Percentiles rank a stretch among this genome's conserved stretches.
Conservation (phyloP, 2,888 invertebrate genomes). For the Pecten maximus region DNA sequence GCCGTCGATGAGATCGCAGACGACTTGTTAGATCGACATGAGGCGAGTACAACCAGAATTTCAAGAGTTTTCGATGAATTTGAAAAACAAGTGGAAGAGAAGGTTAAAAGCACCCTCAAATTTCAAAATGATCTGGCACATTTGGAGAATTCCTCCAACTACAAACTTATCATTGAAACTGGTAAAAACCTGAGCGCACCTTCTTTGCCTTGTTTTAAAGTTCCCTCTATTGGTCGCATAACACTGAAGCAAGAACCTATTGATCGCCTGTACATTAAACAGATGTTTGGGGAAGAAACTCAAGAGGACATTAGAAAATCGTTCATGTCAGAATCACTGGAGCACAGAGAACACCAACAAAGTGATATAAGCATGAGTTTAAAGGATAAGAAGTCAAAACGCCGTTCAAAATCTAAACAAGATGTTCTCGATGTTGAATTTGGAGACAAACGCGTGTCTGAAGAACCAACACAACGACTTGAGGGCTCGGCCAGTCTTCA, state of each 20-base stretch:
- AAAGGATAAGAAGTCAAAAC: not conserved
- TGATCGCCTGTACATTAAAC: not conserved
- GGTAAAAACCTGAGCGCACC: not conserved
- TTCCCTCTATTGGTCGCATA: not conserved
- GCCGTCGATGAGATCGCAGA: conserved; percentile 1
- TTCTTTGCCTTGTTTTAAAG: not conserved
- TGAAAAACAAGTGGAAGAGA: conserved; percentile 15
- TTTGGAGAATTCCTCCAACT: not conserved
- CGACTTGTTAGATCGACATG: not conserved
- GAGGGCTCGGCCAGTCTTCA: not conserved
- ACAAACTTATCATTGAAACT: not conserved
- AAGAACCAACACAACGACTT: not conserved
- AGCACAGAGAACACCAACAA: not conserved
- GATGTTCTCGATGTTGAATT: not conserved
- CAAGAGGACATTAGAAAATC: not conserved
- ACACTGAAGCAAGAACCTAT: not conserved
- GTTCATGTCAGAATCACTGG: not conserved
- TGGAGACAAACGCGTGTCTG: not conserved
- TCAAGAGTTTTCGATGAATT: not conserved
- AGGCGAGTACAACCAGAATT: not conserved
- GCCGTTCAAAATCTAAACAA: not conserved
- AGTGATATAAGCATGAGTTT: not conserved
- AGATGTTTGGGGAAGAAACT: not conserved
- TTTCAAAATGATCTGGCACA: conserved; percentile 19
- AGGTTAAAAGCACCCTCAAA: not conserved